Evolutionary conservation across 2,888 invertebrate genomes (phyloP).

Genomic region (Synanthedon vespiformis): DNA sequence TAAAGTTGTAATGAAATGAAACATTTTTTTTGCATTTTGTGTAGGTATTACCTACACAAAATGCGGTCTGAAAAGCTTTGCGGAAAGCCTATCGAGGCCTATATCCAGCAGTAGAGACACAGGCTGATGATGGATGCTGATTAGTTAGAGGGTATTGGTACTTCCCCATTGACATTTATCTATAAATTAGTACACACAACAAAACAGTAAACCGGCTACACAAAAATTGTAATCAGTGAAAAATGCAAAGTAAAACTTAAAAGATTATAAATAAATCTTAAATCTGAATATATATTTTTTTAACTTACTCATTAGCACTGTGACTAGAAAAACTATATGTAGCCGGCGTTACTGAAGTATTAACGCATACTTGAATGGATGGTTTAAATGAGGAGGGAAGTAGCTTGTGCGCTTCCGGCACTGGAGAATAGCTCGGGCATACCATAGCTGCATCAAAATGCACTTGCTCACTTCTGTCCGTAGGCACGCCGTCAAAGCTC

Average conservation of each 20-base stretch:
- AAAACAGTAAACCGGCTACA: not conserved
- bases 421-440: constrained; percentile 58
- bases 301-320: constrained; percentile 57
- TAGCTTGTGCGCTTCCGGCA: constrained; percentile 63
- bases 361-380: constrained; percentile 66
- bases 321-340: constrained; percentile 70
- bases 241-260: constrained; percentile 27
- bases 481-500: constrained; percentile 71
- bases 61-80: no score
- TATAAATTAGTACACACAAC: not conserved
- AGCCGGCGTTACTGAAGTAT: constrained; percentile 65
- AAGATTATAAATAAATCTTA: constrained; percentile 18
- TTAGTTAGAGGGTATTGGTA: no score
- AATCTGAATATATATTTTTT: constrained; percentile 12
- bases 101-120: no score
- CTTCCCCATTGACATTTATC: not conserved
- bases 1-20: no score
- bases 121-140: no score
- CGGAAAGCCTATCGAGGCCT: no score
- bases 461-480: constrained; percentile 56
- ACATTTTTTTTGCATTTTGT: no score
- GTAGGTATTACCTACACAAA: no score
- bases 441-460: constrained; percentile 52
- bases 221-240: constrained; percentile 41
- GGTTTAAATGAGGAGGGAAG: constrained; percentile 65